Conservation (phyloP, 30 jellyfish, hydroid and myxozoan species). For the Cassiopea andromeda region DNA sequence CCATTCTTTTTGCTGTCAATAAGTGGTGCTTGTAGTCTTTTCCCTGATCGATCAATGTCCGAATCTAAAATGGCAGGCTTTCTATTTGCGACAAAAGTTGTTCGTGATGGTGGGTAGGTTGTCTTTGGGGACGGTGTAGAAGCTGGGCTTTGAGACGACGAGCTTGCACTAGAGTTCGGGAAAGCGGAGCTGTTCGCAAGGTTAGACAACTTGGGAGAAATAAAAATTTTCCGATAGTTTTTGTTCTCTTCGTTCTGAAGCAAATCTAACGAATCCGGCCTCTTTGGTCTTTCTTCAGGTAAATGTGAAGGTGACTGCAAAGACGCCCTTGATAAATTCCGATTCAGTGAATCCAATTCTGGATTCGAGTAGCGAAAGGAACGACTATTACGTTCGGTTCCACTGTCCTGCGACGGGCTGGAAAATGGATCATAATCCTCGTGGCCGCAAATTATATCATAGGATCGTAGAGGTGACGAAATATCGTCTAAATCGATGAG, state of each 20-base stretch:
- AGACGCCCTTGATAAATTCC: conserved; percentile 52
- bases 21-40: conserved; percentile 43
- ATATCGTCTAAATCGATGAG: conserved; percentile 70
- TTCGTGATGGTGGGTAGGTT: conserved; percentile 38
- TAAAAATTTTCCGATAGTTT: conserved; percentile 31
- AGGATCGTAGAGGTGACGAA: conserved; percentile 66
- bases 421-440: conserved; percentile 78
- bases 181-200: conserved; percentile 76
- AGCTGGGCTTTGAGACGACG: conserved; percentile 98
- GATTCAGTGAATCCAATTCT: conserved; percentile 60
- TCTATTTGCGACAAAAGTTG: conserved; percentile 8
- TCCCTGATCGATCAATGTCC: conserved; percentile 39
- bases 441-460: conserved; percentile 65
- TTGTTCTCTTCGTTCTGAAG: conserved; percentile 53
- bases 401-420: conserved; percentile 72
- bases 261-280: conserved; percentile 89
- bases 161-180: conserved; percentile 86
- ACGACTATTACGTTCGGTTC: conserved; percentile 26
- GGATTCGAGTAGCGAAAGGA: conserved; percentile 68
- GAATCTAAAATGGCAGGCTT: conserved; percentile 51
- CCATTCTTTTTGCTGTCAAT: conserved; percentile 13
- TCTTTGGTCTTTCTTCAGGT: conserved; percentile 55
- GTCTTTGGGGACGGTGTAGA: conserved; percentile 98
- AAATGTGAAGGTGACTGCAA: conserved; percentile 52
- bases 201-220: conserved; percentile 49